These are phyloP conservation scores for Sebastes paucispinis DNA, from an alignment of 2,797 vertebrate genomes.

Conservation along the genomic window DNA sequence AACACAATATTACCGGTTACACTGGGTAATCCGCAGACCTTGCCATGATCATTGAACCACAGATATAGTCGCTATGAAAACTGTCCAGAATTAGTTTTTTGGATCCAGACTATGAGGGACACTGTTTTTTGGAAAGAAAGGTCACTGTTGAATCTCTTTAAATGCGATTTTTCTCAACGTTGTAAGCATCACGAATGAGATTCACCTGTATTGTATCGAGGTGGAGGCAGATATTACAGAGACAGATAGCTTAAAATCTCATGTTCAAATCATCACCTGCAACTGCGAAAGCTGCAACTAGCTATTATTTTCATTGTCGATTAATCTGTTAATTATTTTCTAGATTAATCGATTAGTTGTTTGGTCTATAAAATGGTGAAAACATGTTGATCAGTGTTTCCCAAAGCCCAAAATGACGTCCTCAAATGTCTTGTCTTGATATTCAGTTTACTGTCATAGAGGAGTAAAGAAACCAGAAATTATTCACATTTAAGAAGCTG, in stretches of 20 bases:
- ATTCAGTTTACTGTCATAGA: too few species aligned
- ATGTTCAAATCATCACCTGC: not conserved
- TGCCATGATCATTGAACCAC: constrained; percentile 21
- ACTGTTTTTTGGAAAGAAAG: not conserved
- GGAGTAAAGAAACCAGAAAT: too few species aligned
- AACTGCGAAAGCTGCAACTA: rapidly evolving
- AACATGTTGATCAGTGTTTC: too few species aligned
- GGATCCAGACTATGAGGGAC: not conserved
- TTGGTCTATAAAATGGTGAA: too few species aligned
- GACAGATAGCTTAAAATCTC: not conserved
- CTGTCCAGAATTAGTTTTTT: not conserved
- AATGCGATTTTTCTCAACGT: not conserved
- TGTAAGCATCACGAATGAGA: not conserved
- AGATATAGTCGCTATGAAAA: not conserved
- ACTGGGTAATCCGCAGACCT: constrained; percentile 33
- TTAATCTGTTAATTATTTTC: too few species aligned
- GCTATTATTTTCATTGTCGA: too few species aligned
- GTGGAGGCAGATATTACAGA: not conserved
- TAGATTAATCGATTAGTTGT: too few species aligned
- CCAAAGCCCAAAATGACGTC: too few species aligned
- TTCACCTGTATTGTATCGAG: not conserved
- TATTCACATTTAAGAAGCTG: too few species aligned
- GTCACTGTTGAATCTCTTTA: not conserved
- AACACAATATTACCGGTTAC: constrained; percentile 11
- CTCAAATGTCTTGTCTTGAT: too few species aligned